Base-by-base conservation (phyloP, 2,113 vertebrate species). In the Panurus biarmicus region DNA sequence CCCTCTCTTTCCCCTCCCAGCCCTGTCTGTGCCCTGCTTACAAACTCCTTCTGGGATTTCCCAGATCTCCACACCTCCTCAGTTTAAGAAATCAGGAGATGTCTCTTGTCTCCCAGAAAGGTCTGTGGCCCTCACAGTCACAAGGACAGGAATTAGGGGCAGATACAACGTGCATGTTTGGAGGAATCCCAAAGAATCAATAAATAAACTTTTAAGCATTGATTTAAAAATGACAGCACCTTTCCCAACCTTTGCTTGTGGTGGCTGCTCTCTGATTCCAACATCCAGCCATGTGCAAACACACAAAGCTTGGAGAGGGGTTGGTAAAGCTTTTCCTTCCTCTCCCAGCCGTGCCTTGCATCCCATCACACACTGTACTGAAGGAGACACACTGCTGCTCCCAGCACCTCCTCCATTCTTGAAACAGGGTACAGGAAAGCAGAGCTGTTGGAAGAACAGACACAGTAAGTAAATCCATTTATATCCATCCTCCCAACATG, bases 161-260 rank as follows among this genome's bases (percentile, higher is more conserved):
- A 81, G 47, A 51, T 21, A 66, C 12, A 67, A 42, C 0, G 0
- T 3, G 6, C 21, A 9, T 20, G 8, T 45, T 10, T 45, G 47
- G 15, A 21, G 9, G 71, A 76, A 72, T 44, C 25, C 24, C 12
- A 54, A 67, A 60, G 15, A 73, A 58, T 36, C 10, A 17, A 47
- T 6, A 35, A 2, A 19, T 16, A 25, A n/a, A 45, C 25, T 64
- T 36, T 3, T 64, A 69, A 72, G 31, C 7, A 44, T 22, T n/a
- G 23, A 45, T 47, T 84, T 65, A 1, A 73, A 77, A 85, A 50
- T 12, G 33, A 45, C 38, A 69, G 45, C 53, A 51, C 33, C 36
- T 61, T 69, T 53, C 53, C 62, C 72, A 76, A 1, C 26, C 14
- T 45, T 69, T 53, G 38, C 38, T 45, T 61, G 23, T n/a, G 45